Conservation (phyloP, 1,140 invertebrate species). For the Eurytemora carolleeae region DNA sequence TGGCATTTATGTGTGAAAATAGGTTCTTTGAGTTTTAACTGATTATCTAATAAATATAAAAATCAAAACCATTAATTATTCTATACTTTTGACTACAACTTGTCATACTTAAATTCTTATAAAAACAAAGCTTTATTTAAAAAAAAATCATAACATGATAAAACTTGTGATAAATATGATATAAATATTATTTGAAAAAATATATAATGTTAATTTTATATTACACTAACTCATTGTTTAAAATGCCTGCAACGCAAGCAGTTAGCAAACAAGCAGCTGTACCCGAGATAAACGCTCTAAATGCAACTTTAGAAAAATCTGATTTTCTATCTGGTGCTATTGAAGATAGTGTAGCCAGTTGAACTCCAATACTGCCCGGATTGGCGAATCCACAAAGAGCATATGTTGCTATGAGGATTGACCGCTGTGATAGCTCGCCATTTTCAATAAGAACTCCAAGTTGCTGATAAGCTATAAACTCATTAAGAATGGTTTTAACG, state of each 20-base stretch:
- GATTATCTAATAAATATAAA: no score
- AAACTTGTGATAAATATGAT: no score
- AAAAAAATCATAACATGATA: no score
- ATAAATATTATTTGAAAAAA: no score
- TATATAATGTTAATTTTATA: no score
- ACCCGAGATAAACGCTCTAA: slow-evolving; percentile 66
- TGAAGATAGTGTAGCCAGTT: slow-evolving; percentile 54
- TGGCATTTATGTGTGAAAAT: no score
- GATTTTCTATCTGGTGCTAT: slow-evolving; percentile 52
- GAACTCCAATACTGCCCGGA: slow-evolving; percentile 67
- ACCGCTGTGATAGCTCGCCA: slow-evolving; percentile 30
- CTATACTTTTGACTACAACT: no score
- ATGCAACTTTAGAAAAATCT: slow-evolving; percentile 44
- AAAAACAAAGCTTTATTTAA: no score
- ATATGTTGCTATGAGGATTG: slow-evolving; percentile 66
- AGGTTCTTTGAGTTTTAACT: no score
- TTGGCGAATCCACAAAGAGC: slow-evolving; percentile 91
- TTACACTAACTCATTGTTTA: no score
- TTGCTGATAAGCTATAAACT: slow-evolving; percentile 68
- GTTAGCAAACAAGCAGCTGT: slow-evolving; percentile 72
- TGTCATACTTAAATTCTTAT: no score
- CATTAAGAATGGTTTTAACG: slow-evolving; percentile 70
- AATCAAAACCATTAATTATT: no score
- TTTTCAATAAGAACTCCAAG: slow-evolving; percentile 31
- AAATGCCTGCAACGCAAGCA: slow-evolving; percentile 64